phyloP scores from a whole-genome alignment of 1,140 invertebrate species.

The Caerostris extrusa region DNA sequence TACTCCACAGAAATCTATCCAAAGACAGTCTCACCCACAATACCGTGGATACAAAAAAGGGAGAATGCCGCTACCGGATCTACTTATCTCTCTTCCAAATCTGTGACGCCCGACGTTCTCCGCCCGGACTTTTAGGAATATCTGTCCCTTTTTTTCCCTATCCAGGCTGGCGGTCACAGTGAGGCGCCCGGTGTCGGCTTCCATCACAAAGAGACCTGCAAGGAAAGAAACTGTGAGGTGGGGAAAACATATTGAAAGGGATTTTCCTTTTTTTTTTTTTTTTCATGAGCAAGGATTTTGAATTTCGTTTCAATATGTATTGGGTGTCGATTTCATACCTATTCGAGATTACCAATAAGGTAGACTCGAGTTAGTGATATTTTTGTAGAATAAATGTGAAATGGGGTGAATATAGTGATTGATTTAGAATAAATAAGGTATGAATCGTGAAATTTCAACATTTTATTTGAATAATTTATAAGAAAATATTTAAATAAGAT shows the following conservation, averaged over 20 bases:
- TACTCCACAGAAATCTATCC: neutral
- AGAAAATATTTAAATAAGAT: too few species aligned
- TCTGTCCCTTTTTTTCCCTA: conserved; percentile 79
- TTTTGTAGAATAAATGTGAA: neutral
- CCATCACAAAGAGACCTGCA: conserved; percentile 79
- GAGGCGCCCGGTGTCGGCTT: conserved; percentile 79
- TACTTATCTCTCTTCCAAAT: conserved; percentile 69
- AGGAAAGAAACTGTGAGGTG: neutral
- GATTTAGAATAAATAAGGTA: too few species aligned
- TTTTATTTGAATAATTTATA: too few species aligned
- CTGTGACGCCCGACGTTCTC: conserved; percentile 77
- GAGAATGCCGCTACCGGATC: conserved; percentile 60
- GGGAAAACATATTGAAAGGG: neutral
- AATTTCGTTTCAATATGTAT: conserved; percentile 2
- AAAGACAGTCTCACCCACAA: neutral
- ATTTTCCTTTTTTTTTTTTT: too few species aligned
- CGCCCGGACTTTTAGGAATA: conserved; percentile 80
- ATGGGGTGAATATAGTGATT: too few species aligned
- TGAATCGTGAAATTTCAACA: too few species aligned
- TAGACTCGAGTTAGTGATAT: neutral
- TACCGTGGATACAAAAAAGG: neutral
- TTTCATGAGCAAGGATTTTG: neutral
- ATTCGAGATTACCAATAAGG: neutral
- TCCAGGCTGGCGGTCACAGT: conserved; percentile 80
- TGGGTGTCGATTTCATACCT: neutral